These are phyloP conservation scores for Netta rufina DNA, from an alignment of 2,797 vertebrate species.

Conservation along the genomic window DNA sequence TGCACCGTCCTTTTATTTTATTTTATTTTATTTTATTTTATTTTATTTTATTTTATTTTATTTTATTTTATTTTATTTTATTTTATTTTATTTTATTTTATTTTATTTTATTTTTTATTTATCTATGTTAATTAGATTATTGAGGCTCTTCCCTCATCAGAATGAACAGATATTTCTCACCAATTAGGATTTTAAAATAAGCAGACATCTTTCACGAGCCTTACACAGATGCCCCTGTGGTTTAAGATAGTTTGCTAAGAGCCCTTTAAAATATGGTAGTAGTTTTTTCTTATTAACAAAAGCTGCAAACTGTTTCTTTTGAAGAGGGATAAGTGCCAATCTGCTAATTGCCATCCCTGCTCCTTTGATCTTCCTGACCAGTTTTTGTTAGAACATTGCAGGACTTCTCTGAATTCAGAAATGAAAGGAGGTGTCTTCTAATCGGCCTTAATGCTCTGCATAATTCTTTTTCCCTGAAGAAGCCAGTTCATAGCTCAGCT, in stretches of 20 bases:
- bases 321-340: not conserved
- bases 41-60: no score
- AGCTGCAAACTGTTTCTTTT: slow-evolving; percentile 27
- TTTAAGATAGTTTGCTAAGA: not conserved
- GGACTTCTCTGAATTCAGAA: not conserved
- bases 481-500: not conserved
- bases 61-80: not conserved
- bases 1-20: not conserved
- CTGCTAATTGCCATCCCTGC: slow-evolving; percentile 45
- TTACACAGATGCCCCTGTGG: not conserved
- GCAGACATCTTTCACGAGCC: not conserved
- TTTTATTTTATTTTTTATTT: not conserved
- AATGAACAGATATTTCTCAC: not conserved
- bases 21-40: not conserved
- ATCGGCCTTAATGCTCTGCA: not conserved
- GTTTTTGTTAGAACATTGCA: not conserved
- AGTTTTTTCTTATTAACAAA: not conserved
- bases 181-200: not conserved
- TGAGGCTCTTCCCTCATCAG: not conserved
- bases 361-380: slow-evolving; percentile 31
- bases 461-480: slow-evolving; percentile 3
- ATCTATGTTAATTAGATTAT: not conserved
- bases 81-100: not conserved
- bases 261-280: not conserved
- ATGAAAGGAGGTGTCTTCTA: not conserved